Conservation (phyloP, 2,888 invertebrate species). For the Pollenia angustigena region DNA sequence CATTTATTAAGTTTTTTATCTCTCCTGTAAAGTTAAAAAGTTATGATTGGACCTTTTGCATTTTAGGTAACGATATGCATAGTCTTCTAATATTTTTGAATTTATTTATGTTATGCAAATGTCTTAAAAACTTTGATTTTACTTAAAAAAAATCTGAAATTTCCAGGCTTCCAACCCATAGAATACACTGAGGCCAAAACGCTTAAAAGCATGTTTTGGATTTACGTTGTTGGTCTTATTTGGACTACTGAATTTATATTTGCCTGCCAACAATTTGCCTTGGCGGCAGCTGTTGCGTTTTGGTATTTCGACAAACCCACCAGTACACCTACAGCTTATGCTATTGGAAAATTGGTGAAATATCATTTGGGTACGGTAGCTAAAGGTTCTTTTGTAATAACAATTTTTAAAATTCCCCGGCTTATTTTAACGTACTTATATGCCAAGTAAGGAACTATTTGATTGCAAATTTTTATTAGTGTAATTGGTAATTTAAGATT, state of each 20-base stretch:
- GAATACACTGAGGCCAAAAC: constrained; percentile 91
- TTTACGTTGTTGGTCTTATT: constrained; percentile 94
- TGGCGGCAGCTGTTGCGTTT: constrained; percentile 95
- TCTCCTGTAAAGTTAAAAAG: no score
- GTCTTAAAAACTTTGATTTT: not conserved
- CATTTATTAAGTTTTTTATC: no score
- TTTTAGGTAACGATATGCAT: no score
- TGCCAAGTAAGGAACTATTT: constrained; percentile 88
- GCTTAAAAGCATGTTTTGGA: constrained; percentile 97
- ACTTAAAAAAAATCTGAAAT: constrained; percentile 56
- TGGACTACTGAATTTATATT: constrained; percentile 98
- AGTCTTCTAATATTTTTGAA: no score
- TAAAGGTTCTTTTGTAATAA: constrained; percentile 96
- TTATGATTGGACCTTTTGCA: no score
- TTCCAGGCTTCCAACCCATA: constrained; percentile 87
- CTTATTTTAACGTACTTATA: constrained; percentile 95
- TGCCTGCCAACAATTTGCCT: constrained; percentile 96
- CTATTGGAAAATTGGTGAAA: constrained; percentile 90
- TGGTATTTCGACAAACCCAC: constrained; percentile 96
- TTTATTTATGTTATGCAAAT: no score
- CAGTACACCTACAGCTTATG: constrained; percentile 86
- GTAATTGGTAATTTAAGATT: not conserved
- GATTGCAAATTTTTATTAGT: not conserved
- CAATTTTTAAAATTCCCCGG: constrained; percentile 95
- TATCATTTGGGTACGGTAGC: constrained; percentile 98